phyloP scores from a whole-genome alignment of 2,113 vertebrate genomes.

The Hypocryptadius cinnamomeus region DNA sequence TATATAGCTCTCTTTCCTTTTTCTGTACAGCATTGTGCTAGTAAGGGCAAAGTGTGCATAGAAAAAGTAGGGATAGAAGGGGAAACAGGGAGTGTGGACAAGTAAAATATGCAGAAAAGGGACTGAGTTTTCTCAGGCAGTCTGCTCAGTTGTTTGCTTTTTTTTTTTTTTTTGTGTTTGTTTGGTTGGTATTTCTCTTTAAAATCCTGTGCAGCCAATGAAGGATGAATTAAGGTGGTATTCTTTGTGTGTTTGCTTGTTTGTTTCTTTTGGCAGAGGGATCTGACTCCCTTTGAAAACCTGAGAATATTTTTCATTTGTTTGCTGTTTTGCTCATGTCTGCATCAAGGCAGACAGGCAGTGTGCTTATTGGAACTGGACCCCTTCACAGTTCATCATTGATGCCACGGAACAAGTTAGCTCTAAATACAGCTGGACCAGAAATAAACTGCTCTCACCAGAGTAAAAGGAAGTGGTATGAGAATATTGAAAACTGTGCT shows the following conservation, averaged over 20 bases:
- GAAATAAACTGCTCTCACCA: not conserved
- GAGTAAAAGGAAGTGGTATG: not conserved
- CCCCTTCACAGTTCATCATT: not conserved
- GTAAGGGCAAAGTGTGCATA: not conserved
- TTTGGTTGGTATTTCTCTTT: not conserved
- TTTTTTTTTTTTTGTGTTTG: not conserved
- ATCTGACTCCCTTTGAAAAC: not conserved
- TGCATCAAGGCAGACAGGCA: not conserved
- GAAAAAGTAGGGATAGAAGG: not conserved
- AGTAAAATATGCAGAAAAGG: not conserved
- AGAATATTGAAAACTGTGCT: not conserved
- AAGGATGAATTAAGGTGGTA: not conserved
- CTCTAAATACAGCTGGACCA: not conserved
- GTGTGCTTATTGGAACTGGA: not conserved
- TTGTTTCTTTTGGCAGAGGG: not conserved
- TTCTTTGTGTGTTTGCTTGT: not conserved
- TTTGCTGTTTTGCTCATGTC: not conserved
- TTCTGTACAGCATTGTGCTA: not conserved
- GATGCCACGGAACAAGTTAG: not conserved
- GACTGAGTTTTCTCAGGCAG: not conserved
- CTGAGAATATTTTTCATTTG: not conserved
- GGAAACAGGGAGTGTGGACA: not conserved
- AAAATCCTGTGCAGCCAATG: not conserved
- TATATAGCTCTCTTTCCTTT: not conserved
- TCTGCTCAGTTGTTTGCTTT: rapidly evolving